Conservation (phyloP, 2,113 vertebrate genomes). For the Bufo bufo region DNA sequence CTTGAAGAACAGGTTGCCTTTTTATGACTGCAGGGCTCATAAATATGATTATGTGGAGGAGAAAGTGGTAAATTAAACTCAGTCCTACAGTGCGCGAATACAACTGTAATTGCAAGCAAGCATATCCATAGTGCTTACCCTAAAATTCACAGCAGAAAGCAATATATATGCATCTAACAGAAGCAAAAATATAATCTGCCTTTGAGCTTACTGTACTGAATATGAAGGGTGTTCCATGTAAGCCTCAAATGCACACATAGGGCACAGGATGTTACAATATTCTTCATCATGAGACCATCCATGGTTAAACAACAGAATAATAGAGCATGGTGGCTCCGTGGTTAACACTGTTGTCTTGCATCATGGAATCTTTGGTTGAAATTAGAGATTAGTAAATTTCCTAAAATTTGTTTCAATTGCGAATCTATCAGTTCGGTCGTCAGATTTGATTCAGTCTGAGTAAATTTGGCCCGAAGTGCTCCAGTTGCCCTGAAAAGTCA, state of each 20-base stretch:
- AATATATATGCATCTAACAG: slow-evolving; percentile 16
- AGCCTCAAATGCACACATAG: background rate
- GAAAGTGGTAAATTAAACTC: slow-evolving; percentile 50
- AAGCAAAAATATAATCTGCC: background rate
- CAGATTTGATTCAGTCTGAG: too few species aligned
- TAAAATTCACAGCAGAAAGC: background rate
- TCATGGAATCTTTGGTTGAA: too few species aligned
- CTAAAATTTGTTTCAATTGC: too few species aligned
- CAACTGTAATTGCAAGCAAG: slow-evolving; percentile 43
- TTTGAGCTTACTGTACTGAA: background rate
- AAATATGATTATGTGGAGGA: slow-evolving; percentile 56
- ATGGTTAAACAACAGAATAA: background rate
- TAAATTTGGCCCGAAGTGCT: too few species aligned
- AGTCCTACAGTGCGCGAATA: slow-evolving; percentile 8
- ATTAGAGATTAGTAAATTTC: too few species aligned
- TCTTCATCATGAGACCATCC: background rate
- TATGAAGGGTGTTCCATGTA: background rate
- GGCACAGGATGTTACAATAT: background rate
- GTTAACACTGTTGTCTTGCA: too few species aligned
- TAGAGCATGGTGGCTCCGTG: too few species aligned
- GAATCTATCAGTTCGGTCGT: too few species aligned
- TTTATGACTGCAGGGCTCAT: slow-evolving; percentile 52
- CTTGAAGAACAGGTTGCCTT: slow-evolving; percentile 57
- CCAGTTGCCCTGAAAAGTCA: too few species aligned
- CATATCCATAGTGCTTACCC: slow-evolving; percentile 24